phyloP scores from a whole-genome alignment of 2,888 invertebrate genomes.

The Chalcosyrphus nemorum region DNA sequence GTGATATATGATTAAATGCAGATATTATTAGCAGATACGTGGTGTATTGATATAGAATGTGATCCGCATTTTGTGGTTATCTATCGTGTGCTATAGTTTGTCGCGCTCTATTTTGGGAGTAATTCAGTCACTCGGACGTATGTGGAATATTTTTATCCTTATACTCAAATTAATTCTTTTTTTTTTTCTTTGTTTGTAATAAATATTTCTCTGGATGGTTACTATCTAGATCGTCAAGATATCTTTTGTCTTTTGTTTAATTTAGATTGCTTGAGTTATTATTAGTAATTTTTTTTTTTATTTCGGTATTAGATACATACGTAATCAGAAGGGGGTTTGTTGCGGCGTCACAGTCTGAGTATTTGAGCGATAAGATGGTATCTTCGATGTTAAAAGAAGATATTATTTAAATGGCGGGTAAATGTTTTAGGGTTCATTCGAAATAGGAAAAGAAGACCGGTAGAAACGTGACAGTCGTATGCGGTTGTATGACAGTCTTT shows the following conservation, averaged over 20 bases:
- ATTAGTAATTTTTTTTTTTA: background rate
- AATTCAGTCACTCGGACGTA: slow-evolving; percentile 16
- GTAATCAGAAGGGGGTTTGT: background rate
- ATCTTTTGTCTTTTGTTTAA: background rate
- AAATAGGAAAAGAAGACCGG: too few species aligned
- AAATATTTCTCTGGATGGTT: background rate
- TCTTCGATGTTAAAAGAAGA: too few species aligned
- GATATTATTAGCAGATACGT: slow-evolving; percentile 32
- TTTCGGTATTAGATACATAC: background rate
- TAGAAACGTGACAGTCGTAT: too few species aligned
- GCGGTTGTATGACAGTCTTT: too few species aligned
- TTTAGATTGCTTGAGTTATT: background rate
- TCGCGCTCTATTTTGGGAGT: background rate
- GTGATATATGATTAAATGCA: slow-evolving; percentile 45
- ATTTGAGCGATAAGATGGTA: background rate
- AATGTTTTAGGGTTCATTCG: too few species aligned
- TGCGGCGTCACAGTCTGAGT: background rate
- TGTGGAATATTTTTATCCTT: slow-evolving; percentile 6
- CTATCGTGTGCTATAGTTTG: background rate
- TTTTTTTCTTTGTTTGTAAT: background rate
- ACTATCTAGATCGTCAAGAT: background rate
- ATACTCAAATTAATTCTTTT: background rate
- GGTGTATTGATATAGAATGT: slow-evolving; percentile 10
- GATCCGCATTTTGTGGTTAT: slow-evolving; percentile 17
- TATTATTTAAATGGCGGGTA: too few species aligned